Conservation (phyloP, 1,140 invertebrate species). For the Planococcus citri region DNA sequence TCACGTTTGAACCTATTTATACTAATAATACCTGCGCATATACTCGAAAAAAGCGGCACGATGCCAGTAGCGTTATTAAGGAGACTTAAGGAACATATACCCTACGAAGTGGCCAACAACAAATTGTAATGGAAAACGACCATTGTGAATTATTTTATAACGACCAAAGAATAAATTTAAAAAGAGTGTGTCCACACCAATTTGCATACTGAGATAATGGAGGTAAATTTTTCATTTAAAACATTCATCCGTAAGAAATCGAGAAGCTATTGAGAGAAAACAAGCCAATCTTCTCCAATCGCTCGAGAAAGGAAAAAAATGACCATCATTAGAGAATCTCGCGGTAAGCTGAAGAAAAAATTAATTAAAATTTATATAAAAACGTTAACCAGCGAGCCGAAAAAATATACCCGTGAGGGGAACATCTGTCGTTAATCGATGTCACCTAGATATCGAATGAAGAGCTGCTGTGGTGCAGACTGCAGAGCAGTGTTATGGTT, state of each 20-base stretch:
- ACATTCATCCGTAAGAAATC: not conserved
- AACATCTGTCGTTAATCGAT: not conserved
- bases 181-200: not conserved
- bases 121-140: not conserved
- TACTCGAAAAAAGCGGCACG: too few relatives aligned
- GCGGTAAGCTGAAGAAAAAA: not conserved
- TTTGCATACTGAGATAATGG: not conserved
- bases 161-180: not conserved
- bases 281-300: not conserved
- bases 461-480: not conserved
- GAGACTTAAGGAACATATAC: not conserved
- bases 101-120: not conserved
- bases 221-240: not conserved
- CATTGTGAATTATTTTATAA: not conserved
- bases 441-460: not conserved
- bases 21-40: too few relatives aligned
- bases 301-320: not conserved
- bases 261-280: not conserved
- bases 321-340: not conserved
- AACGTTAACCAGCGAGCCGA: not conserved
- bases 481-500: too few relatives aligned
- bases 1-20: too few relatives aligned
- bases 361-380: not conserved
- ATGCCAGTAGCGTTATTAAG: too few relatives aligned
- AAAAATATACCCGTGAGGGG: not conserved